Percentiles rank a stretch among this genome's conserved stretches.
phyloP scores from a whole-genome alignment of 2,113 vertebrate species.

The Aegotheles bennettii region DNA sequence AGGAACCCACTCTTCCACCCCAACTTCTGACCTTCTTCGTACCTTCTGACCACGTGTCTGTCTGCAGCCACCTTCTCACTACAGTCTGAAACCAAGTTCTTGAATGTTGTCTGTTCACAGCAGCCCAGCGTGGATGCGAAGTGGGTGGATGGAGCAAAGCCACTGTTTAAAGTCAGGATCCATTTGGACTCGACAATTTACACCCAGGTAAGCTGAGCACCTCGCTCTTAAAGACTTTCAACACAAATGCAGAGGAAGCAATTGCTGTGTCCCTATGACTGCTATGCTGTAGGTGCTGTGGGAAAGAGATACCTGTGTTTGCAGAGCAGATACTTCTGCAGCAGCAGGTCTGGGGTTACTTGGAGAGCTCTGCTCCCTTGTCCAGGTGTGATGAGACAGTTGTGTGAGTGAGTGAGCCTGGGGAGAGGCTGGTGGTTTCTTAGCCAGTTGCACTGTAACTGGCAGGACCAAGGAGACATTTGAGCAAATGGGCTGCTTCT shows the following conservation, averaged over 20 bases:
- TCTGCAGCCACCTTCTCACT: neutral
- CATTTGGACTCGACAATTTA: constrained; percentile 91
- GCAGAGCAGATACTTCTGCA: neutral
- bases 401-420: neutral
- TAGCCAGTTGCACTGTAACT: neutral
- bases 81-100: neutral
- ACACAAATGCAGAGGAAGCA: neutral
- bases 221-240: neutral
- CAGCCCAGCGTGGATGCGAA: constrained; percentile 83
- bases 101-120: constrained; percentile 56
- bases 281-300: neutral
- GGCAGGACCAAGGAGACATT: neutral
- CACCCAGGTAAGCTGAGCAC: constrained; percentile 79
- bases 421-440: neutral
- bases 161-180: constrained; percentile 87
- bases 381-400: neutral
- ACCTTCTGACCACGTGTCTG: neutral
- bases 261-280: neutral
- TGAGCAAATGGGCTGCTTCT: neutral
- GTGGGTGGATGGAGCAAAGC: constrained; percentile 95
- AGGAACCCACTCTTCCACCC: neutral
- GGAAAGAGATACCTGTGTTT: neutral
- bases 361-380: neutral
- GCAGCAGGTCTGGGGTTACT: neutral
- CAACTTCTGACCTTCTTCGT: too few relatives aligned